Conservation (phyloP, 2,888 invertebrate genomes). For the Hydrotaea diabolus region DNA sequence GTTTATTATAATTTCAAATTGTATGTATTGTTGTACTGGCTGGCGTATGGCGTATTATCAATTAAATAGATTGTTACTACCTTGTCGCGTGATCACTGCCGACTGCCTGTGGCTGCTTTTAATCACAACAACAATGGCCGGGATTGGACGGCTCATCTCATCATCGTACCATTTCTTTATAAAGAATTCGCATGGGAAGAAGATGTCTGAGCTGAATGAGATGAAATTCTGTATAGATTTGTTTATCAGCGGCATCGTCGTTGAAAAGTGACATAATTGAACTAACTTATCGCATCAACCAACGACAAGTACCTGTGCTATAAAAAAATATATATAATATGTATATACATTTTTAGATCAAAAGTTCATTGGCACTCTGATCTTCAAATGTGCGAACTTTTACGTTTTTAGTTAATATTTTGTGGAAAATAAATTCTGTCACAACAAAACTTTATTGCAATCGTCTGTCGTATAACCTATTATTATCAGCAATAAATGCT, state of each 20-base stretch:
- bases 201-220: not conserved
- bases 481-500: no score
- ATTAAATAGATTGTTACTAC: constrained; percentile 24
- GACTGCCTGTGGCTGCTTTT: not conserved
- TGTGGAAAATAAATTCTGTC: not conserved
- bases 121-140: constrained; percentile 17
- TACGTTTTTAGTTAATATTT: not conserved
- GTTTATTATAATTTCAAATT: not conserved
- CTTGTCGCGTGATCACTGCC: constrained; percentile 60
- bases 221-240: not conserved
- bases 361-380: constrained; percentile 47
- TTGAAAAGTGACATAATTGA: not conserved
- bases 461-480: no score
- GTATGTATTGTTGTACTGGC: not conserved
- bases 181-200: no score
- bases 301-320: not conserved
- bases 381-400: not conserved
- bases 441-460: not conserved
- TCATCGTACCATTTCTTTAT: constrained; percentile 18
- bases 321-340: not conserved
- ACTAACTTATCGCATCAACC: not conserved
- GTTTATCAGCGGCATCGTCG: not conserved
- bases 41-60: constrained; percentile 28
- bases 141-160: not conserved
- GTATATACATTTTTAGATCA: constrained; percentile 38